These are phyloP conservation scores for Echeneis naucrates DNA, from an alignment of 2,797 vertebrate species.

Conservation along the genomic window DNA sequence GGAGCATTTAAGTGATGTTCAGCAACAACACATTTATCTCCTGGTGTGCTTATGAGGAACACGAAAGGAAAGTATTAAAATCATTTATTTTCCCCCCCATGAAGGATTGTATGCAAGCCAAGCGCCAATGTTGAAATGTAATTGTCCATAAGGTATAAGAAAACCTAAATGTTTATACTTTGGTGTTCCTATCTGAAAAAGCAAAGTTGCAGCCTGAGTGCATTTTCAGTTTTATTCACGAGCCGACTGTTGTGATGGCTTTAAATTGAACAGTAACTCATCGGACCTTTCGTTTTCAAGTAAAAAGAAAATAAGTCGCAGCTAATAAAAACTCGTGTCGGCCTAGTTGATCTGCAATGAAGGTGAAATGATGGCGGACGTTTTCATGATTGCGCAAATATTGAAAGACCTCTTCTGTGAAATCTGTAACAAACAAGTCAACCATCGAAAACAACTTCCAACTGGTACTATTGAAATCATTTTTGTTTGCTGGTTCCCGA, in stretches of 20 bases:
- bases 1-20: conserved; percentile 1
- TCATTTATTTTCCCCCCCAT: background rate
- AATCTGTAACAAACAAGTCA: conserved; percentile 1
- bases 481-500: background rate
- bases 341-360: background rate
- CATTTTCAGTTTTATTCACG: background rate
- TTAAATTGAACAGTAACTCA: background rate
- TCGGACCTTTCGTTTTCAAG: background rate
- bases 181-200: background rate
- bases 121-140: background rate
- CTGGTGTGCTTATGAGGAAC: conserved; percentile 16
- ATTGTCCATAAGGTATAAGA: background rate
- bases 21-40: conserved; percentile 7
- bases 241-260: background rate
- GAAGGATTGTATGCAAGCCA: background rate
- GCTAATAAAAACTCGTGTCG: background rate
- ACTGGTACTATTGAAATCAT: background rate
- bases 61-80: background rate
- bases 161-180: background rate
- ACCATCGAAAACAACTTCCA: background rate
- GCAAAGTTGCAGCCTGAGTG: background rate
- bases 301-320: background rate
- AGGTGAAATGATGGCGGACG: background rate
- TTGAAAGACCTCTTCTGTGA: background rate
- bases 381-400: background rate